These are phyloP conservation scores for Actenoides lindsayi DNA, from an alignment of 2,113 vertebrate species.

Conservation along the genomic window DNA sequence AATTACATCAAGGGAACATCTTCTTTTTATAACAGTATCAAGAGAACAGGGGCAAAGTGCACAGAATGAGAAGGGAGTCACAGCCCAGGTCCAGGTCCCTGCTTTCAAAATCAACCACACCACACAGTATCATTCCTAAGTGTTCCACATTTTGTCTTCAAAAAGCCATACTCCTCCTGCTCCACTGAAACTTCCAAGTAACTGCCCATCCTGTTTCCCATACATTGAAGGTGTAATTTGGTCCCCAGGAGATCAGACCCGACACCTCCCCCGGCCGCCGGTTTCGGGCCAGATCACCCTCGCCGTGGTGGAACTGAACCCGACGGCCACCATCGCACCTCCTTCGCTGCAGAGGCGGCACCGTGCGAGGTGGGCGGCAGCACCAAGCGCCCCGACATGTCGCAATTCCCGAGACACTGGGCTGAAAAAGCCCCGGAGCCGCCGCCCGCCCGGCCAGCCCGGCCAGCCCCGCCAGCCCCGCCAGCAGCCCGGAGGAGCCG, in stretches of 20 bases:
- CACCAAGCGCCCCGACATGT: not conserved
- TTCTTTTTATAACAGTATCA: not conserved
- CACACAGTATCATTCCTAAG: fast-evolving
- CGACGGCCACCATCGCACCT: not conserved
- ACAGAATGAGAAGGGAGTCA: fast-evolving
- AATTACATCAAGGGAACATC: not conserved
- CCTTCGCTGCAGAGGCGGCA: not conserved
- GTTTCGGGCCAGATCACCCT: not conserved
- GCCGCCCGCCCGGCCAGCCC: not conserved
- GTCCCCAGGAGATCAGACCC: not conserved
- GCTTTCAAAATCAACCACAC: not conserved
- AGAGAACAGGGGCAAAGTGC: not conserved
- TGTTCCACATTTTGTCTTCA: fast-evolving
- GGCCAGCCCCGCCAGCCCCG: not conserved
- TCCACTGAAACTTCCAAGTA: not conserved
- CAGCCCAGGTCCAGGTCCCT: not conserved
- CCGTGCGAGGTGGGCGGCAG: not conserved
- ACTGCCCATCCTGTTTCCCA: not conserved
- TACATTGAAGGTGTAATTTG: fast-evolving
- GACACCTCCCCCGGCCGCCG: not conserved
- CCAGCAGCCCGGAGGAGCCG: not conserved
- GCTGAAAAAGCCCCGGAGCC: not conserved
- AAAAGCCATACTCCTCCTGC: not conserved
- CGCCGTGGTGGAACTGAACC: fast-evolving
- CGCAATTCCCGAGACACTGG: not conserved